Evolutionary conservation across 53 echinoderm and acorn worm genomes (phyloP).

Genomic region (Zoroaster sp.): DNA sequence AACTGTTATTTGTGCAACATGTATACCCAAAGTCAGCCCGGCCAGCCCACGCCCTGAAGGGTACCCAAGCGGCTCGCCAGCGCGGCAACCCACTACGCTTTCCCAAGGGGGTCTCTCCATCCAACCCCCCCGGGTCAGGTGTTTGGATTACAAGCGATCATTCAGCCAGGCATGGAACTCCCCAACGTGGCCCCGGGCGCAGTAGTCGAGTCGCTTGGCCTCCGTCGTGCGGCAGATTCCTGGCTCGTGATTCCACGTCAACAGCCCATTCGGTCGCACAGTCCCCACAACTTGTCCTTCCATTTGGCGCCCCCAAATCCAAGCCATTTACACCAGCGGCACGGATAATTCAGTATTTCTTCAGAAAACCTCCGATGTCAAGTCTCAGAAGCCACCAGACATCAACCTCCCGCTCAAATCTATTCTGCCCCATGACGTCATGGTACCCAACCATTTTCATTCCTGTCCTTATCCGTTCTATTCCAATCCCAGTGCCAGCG

Average conservation of each 20-base stretch:
- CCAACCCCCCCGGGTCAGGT: slow-evolving; percentile 21
- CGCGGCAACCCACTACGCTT: background rate
- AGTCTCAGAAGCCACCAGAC: background rate
- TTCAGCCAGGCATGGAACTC: slow-evolving; percentile 18
- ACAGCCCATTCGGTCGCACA: slow-evolving; percentile 11
- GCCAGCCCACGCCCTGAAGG: background rate
- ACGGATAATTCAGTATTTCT: background rate
- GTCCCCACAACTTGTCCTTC: slow-evolving; percentile 5
- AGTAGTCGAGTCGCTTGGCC: slow-evolving; percentile 37
- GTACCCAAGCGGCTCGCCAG: background rate
- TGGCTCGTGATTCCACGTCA: background rate
- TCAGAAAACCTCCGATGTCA: background rate
- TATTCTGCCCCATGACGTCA: slow-evolving; percentile 85
- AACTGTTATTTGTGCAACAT: slow-evolving; percentile 17
- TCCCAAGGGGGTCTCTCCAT: background rate
- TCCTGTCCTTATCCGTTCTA: slow-evolving; percentile 91
- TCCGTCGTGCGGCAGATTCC: background rate
- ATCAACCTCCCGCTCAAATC: background rate
- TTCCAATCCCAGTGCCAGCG: slow-evolving; percentile 87
- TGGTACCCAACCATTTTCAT: slow-evolving; percentile 93
- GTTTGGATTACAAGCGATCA: slow-evolving; percentile 28
- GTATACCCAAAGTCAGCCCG: slow-evolving; percentile 26
- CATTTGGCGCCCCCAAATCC: background rate
- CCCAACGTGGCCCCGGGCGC: slow-evolving; percentile 18
- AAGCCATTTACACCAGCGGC: background rate